Evolutionary conservation across 2,113 vertebrate genomes (phyloP).

Genomic region (Salvelinus namaycush): DNA sequence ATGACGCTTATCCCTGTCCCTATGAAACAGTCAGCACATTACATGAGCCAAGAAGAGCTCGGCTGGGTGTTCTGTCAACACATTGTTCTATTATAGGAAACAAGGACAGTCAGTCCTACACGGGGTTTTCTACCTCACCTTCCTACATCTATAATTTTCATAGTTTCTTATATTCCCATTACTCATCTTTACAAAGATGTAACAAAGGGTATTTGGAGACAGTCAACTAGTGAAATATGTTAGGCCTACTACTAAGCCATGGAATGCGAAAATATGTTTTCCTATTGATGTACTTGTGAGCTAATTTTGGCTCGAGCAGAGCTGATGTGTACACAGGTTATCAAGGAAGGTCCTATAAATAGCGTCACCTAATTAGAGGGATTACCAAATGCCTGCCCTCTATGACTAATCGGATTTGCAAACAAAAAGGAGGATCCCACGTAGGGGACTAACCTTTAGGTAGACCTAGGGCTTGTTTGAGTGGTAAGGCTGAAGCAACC

Average conservation of each 20-base stretch:
- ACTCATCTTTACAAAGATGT: background rate
- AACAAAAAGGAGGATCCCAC: conserved; percentile 3
- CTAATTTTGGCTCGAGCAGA: background rate
- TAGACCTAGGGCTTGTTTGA: background rate
- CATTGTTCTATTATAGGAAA: background rate
- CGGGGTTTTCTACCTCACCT: no score
- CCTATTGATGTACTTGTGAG: background rate
- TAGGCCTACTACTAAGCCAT: background rate
- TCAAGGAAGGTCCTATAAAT: conserved; percentile 11
- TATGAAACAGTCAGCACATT: conserved; percentile 60
- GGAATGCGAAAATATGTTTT: background rate
- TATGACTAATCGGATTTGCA: conserved; percentile 38
- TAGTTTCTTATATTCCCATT: conserved; percentile 1
- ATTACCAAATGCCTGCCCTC: conserved; percentile 9
- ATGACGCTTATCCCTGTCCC: conserved; percentile 64
- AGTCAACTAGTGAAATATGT: background rate
- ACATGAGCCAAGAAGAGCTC: background rate
- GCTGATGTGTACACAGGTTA: conserved; percentile 10
- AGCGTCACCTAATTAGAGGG: conserved; percentile 23
- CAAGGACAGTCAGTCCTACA: background rate
- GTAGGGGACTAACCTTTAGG: background rate
- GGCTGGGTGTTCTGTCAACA: background rate
- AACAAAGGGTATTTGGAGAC: background rate
- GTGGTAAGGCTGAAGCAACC: background rate
- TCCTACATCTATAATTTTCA: no score